Evolutionary conservation across 2,888 invertebrate species (phyloP), one percentile per base, ranked within the genome.

Genomic region (Stramonita haemastoma): DNA sequence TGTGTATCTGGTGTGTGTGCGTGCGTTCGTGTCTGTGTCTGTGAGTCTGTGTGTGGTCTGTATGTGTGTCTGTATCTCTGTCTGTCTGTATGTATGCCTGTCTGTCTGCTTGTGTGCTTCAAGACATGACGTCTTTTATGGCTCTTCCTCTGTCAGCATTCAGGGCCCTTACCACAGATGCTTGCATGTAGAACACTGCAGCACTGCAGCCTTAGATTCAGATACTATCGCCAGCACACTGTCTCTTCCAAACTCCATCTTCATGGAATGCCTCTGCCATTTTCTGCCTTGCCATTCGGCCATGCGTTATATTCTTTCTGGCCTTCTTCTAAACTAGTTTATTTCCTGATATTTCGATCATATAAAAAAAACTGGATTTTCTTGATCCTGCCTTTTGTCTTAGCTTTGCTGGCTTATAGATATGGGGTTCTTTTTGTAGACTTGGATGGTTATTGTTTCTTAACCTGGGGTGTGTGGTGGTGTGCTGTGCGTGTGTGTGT

Each of bases 401-500:
- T 26, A 66, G 1, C 26, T 29, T 73, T 29, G 29, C 73, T 60
- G 60, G 22, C 4, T 13, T 60, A 60, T 19, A 60, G 6, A 22
- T 15, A 60, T 60, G 60, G 4, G 15, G 17, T 60, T 60, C 22
- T 60, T 57, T 57, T 57, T 57, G 11, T 8, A 60, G 22, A 13
- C 13, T 1, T 60, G 13, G 22, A 4, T 15, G 60, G 17, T 60
- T 60, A 2, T 19, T 60, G 4, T 15, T 60, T 60, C 15, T 60
- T 60, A 19, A 60, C 22, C 22, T 60, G 6, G 1, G 11, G 8
- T 8, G 8, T 8, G 57, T 57, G 57, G 57, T 57, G 57, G 86
- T 83, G 81, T 46, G 81, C 60, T 83, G 81, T 83, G 34, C 34
- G 79, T 36, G 36, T 36, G 79, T 36, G 79, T 36, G 79, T 36